Evolutionary conservation across 2,113 vertebrate genomes (phyloP).

Genomic region (Nesospiza acunhae): DNA sequence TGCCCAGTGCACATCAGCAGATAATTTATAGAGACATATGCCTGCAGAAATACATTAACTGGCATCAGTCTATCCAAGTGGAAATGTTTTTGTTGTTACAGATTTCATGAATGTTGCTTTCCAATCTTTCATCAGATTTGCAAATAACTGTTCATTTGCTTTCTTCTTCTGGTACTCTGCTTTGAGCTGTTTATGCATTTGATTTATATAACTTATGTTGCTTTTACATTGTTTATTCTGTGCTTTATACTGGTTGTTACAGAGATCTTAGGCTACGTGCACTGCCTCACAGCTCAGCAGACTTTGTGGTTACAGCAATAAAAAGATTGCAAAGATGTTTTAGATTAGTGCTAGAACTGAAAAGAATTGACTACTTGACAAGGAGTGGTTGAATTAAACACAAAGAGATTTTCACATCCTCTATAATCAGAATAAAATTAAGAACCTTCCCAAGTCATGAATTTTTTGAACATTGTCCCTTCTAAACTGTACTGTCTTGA

Average conservation of each 20-base stretch:
- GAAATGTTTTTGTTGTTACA: not conserved
- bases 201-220: not conserved
- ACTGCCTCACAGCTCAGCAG: not conserved
- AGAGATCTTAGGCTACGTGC: not conserved
- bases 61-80: not conserved
- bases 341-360: not conserved
- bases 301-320: not conserved
- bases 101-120: not conserved
- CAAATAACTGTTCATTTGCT: not conserved
- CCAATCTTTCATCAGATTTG: not conserved
- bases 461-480: not conserved
- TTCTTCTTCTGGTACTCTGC: not conserved
- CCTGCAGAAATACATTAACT: not conserved
- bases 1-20: not conserved
- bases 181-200: not conserved
- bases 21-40: not conserved
- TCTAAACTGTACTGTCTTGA: not conserved
- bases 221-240: not conserved
- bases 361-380: not conserved
- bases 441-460: not conserved
- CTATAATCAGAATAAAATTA: not conserved
- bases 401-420: not conserved
- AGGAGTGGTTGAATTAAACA: not conserved
- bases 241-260: not conserved
- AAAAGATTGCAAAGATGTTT: not conserved